Percentiles rank a stretch among this genome's conserved stretches.
These are phyloP conservation scores for Felis catus DNA, from an alignment of 2,113 vertebrate genomes.

Conservation along the genomic window DNA sequence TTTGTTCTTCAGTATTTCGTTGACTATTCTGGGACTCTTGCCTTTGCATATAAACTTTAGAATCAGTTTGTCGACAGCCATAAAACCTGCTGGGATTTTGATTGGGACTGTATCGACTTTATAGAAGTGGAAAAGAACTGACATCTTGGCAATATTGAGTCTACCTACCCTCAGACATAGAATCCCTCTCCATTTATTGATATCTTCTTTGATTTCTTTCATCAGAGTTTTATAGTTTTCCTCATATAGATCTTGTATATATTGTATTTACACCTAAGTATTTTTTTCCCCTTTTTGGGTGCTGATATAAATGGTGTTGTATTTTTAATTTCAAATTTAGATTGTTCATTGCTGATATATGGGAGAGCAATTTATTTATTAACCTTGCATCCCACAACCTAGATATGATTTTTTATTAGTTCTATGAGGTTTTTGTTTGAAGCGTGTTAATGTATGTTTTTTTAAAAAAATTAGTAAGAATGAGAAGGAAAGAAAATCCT, in stretches of 20 bases:
- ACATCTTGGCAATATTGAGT: neutral
- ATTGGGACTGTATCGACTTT: neutral
- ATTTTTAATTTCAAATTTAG: constrained; percentile 20
- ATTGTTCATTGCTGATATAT: neutral
- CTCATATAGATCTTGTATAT: neutral
- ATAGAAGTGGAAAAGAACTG: neutral
- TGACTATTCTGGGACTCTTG: neutral
- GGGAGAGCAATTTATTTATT: neutral
- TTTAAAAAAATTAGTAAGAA: neutral
- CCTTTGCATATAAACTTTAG: neutral
- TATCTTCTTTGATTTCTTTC: neutral
- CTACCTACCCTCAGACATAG: neutral
- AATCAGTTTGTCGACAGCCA: neutral
- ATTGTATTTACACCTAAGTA: neutral
- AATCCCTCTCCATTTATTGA: neutral
- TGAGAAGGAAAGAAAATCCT: neutral
- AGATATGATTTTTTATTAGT: neutral
- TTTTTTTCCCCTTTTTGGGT: neutral
- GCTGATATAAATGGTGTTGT: neutral
- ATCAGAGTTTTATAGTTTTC: neutral
- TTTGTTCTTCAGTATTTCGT: neutral
- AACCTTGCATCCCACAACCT: neutral
- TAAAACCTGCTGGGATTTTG: neutral
- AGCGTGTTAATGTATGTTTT: neutral
- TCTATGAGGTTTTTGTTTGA: neutral